These are phyloP conservation scores for Styela clava DNA, from an alignment of 23 tunicate genomes.

Conservation along the genomic window DNA sequence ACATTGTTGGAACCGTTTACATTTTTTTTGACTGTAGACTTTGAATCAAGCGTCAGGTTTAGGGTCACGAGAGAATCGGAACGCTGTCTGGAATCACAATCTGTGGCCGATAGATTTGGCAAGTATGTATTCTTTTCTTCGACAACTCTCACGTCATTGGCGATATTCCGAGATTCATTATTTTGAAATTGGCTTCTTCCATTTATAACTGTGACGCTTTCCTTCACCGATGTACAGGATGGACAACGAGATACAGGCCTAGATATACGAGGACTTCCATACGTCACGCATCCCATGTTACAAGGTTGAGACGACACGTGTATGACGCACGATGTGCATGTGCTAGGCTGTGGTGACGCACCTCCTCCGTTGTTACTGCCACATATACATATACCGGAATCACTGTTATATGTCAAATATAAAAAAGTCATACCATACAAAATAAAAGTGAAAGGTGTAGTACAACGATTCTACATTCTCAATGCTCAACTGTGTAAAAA, in stretches of 20 bases:
- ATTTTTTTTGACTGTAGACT: not conserved
- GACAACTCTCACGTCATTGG: not conserved
- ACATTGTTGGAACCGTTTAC: not conserved
- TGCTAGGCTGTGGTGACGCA: not conserved
- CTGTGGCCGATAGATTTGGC: not conserved
- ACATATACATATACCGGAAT: not conserved
- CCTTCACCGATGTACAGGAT: constrained; percentile 10
- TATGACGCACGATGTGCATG: constrained; percentile 20
- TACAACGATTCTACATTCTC: too few species aligned
- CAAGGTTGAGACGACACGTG: constrained; percentile 25
- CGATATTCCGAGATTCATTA: not conserved
- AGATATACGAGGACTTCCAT: not conserved
- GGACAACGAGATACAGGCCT: constrained; percentile 14
- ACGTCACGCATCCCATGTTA: not conserved
- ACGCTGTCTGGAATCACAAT: not conserved
- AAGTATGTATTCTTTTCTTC: not conserved
- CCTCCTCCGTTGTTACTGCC: not conserved
- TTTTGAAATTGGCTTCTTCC: not conserved
- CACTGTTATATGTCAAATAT: not conserved
- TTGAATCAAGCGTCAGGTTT: not conserved
- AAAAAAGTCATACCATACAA: too few species aligned
- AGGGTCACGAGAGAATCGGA: not conserved
- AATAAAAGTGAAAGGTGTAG: too few species aligned
- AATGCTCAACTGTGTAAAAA: too few species aligned
- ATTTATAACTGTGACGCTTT: not conserved